phyloP scores from a whole-genome alignment of 2,113 vertebrate species.

The Oryzias celebensis region DNA sequence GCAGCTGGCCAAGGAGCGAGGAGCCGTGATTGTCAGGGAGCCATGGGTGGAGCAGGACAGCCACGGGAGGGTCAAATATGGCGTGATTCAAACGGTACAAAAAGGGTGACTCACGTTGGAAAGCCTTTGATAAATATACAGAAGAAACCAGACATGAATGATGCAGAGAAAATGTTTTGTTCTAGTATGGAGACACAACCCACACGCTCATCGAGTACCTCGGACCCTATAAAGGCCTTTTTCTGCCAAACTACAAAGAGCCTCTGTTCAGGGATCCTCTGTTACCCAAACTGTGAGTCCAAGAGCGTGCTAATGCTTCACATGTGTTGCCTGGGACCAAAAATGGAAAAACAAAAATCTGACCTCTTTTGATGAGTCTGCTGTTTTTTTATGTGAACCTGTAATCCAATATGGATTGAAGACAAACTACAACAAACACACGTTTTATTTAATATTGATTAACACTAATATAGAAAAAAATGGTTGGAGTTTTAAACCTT shows the following conservation, averaged over 20 bases:
- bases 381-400: no score
- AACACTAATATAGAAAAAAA: no score
- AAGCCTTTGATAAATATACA: constrained; percentile 12
- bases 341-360: no score
- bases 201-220: constrained; percentile 83
- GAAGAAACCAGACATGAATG: constrained; percentile 6
- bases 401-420: no score
- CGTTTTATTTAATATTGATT: no score
- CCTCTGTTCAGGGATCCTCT: constrained; percentile 76
- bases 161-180: constrained; percentile 18
- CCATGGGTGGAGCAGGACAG: constrained; percentile 83
- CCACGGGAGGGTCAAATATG: constrained; percentile 79
- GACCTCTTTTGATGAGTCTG: no score
- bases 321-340: no score
- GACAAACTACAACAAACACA: no score
- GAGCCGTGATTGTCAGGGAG: constrained; percentile 75
- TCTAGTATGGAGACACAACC: constrained; percentile 83
- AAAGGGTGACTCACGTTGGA: constrained; percentile 4
- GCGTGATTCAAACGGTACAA: constrained; percentile 80
- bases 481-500: no score
- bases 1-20: constrained; percentile 77
- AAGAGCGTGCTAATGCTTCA: background rate
- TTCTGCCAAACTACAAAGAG: constrained; percentile 79
- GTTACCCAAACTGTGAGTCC: constrained; percentile 78
- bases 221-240: constrained; percentile 78